phyloP scores from a whole-genome alignment of 2,797 vertebrate species.

The Malurus splendens region DNA sequence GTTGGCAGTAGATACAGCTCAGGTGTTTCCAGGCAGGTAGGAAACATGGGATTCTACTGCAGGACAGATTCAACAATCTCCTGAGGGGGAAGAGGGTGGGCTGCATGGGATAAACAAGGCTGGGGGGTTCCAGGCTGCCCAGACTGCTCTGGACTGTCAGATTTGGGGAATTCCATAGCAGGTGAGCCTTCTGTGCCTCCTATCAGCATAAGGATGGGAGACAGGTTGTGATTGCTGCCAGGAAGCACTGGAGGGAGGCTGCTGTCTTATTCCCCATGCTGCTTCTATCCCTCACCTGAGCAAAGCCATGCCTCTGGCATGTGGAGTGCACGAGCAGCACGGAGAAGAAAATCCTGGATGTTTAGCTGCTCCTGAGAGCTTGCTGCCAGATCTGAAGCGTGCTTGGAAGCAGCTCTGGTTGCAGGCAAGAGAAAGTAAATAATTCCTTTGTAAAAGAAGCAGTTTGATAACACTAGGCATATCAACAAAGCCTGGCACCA shows the following conservation, averaged over 20 bases:
- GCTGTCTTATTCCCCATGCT: not conserved
- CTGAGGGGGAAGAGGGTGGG: not conserved
- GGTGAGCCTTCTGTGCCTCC: not conserved
- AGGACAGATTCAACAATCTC: not conserved
- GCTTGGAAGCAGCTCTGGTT: not conserved
- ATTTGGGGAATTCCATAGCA: not conserved
- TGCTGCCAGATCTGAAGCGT: not conserved
- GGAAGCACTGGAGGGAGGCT: not conserved
- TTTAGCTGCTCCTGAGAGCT: not conserved
- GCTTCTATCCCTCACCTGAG: not conserved
- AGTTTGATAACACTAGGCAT: not conserved
- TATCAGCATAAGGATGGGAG: not conserved
- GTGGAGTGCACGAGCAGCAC: not conserved
- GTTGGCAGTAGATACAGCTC: not conserved
- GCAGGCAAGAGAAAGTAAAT: not conserved
- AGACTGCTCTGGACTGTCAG: not conserved
- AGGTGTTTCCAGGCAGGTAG: not conserved
- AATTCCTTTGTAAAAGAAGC: not conserved
- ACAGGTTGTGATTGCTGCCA: not conserved
- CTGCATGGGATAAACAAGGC: fast-evolving
- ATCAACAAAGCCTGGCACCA: not conserved
- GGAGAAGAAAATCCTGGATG: not conserved
- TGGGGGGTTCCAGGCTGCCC: not conserved
- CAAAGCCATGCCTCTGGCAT: not conserved
- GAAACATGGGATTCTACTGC: not conserved